Conservation (phyloP, 2,888 invertebrate genomes). For the Polymixis flavicincta region DNA sequence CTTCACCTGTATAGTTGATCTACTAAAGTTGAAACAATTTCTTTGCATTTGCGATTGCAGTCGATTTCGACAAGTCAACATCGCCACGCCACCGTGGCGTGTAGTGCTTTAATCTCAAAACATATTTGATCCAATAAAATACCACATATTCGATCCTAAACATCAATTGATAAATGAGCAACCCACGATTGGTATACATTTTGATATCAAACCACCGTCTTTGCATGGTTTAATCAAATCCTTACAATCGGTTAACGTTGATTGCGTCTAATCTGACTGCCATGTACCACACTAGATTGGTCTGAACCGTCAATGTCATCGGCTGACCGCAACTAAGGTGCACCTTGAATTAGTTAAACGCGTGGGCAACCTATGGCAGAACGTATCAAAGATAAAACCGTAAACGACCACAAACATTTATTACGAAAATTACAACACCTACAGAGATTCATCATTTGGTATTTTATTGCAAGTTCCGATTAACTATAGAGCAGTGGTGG, state of each 20-base stretch:
- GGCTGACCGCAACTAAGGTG: too few species aligned
- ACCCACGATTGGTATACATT: neutral
- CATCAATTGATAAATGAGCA: neutral
- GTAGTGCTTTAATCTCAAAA: neutral
- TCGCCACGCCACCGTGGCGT: neutral
- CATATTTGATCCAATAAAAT: neutral
- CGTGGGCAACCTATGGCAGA: too few species aligned
- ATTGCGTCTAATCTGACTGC: neutral
- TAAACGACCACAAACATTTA: neutral
- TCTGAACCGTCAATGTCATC: neutral
- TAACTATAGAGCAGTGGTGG: too few species aligned
- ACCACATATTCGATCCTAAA: neutral
- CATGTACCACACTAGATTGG: neutral
- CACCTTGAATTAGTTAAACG: neutral
- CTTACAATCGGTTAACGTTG: neutral
- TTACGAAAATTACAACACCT: slow-evolving; percentile 18
- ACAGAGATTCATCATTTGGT: slow-evolving; percentile 11
- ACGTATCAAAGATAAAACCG: neutral
- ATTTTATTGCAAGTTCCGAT: slow-evolving; percentile 33
- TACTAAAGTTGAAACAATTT: neutral
- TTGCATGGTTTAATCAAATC: neutral
- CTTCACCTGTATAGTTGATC: too few species aligned
- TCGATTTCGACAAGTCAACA: too few species aligned
- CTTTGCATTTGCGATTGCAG: neutral
- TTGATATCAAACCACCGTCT: neutral